Evolutionary conservation across 2,797 vertebrate genomes (phyloP).

Genomic region (Oophaga sylvatica): DNA sequence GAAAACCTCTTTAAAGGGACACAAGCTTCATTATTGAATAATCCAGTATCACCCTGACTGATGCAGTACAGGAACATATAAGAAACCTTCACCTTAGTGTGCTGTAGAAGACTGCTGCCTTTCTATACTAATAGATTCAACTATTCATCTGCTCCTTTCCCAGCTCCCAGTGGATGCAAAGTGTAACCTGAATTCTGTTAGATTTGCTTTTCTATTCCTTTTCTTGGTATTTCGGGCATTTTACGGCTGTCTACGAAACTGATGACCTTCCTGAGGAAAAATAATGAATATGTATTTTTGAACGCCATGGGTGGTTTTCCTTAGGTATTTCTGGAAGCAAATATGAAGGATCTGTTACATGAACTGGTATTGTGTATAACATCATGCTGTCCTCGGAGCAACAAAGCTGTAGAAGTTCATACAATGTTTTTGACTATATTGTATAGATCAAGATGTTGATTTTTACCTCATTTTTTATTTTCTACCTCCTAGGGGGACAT

Average conservation of each 20-base stretch:
- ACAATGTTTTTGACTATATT: background rate
- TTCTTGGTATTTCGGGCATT: conserved; percentile 16
- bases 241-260: conserved; percentile 31
- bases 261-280: conserved; percentile 40
- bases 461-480: conserved; percentile 13
- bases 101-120: background rate
- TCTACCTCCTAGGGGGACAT: conserved; percentile 8
- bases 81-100: background rate
- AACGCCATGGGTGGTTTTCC: conserved; percentile 23
- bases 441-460: background rate
- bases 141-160: background rate
- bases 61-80: background rate
- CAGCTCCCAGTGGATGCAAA: background rate
- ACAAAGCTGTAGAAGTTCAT: background rate
- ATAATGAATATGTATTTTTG: conserved; percentile 44
- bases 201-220: conserved; percentile 4
- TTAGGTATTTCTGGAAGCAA: conserved; percentile 2
- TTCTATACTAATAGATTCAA: background rate
- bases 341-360: background rate
- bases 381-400: background rate
- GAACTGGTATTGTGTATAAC: conserved; percentile 2
- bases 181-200: background rate
- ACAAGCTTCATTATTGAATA: background rate
- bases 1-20: background rate
- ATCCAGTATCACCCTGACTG: background rate